Percentiles rank a stretch among this genome's conserved stretches.
phyloP scores from a whole-genome alignment of 2,888 invertebrate genomes.

The Athalia cordata region DNA sequence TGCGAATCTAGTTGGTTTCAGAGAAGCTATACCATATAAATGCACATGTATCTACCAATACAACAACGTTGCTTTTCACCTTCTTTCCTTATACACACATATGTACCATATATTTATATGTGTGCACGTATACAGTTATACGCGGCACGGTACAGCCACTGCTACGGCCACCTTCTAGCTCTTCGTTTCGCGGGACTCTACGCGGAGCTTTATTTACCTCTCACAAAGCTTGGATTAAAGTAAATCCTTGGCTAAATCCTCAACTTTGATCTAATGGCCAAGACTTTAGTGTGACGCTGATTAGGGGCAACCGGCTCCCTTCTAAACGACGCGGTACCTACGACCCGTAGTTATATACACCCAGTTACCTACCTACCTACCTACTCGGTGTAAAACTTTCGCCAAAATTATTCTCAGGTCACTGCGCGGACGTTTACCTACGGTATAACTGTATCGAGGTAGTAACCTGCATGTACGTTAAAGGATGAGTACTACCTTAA shows the following conservation, averaged over 20 bases:
- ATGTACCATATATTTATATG: no score
- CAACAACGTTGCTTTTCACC: neutral
- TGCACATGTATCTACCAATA: no score
- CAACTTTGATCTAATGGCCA: constrained; percentile 41
- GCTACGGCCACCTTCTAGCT: neutral
- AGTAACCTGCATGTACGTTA: no score
- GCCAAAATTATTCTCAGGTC: constrained; percentile 34
- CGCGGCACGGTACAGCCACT: neutral
- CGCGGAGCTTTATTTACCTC: constrained; percentile 35
- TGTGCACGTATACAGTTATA: no score
- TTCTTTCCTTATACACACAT: neutral
- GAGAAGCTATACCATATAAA: neutral
- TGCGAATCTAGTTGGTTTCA: neutral
- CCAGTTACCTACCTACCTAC: neutral
- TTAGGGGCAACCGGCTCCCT: constrained; percentile 24
- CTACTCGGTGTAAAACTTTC: constrained; percentile 2
- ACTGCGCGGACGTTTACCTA: neutral
- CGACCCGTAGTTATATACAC: neutral
- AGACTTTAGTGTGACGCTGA: constrained; percentile 44
- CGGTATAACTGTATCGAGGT: no score
- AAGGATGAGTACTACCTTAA: no score
- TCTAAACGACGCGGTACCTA: constrained; percentile 20
- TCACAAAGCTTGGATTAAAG: constrained; percentile 43
- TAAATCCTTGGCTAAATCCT: constrained; percentile 39
- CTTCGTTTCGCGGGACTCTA: neutral